These are phyloP conservation scores for Actinostola sp. DNA, from an alignment of 92 coral and sea anemone genomes.

Conservation along the genomic window DNA sequence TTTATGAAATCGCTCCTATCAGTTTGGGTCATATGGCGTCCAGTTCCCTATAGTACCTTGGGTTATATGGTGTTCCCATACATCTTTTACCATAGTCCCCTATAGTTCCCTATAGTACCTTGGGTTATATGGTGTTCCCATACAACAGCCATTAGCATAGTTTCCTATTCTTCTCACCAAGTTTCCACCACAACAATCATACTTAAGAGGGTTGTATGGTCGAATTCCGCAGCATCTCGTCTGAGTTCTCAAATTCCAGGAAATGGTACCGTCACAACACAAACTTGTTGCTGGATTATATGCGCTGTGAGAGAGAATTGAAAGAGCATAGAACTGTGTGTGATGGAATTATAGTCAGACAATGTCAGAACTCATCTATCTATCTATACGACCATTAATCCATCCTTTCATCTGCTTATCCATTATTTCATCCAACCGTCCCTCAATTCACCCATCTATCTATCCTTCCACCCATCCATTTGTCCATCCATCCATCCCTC, in stretches of 20 bases:
- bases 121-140: slow-evolving; percentile 28
- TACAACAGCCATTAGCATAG: slow-evolving; percentile 32
- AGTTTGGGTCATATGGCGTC: background rate
- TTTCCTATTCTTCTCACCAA: slow-evolving; percentile 8
- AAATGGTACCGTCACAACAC: slow-evolving; percentile 21
- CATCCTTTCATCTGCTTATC: too few relatives aligned
- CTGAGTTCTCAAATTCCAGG: slow-evolving; percentile 21
- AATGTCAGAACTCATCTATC: too few relatives aligned
- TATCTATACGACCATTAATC: too few relatives aligned
- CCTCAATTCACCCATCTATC: too few relatives aligned
- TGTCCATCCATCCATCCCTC: too few relatives aligned
- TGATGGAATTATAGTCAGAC: too few relatives aligned
- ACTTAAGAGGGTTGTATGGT: slow-evolving; percentile 20
- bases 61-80: background rate
- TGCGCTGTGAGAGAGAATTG: slow-evolving; percentile 10
- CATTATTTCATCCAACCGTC: too few relatives aligned
- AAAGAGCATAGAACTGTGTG: too few relatives aligned
- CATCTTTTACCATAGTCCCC: slow-evolving; percentile 17
- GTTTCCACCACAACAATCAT: slow-evolving; percentile 42
- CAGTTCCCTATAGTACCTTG: too few relatives aligned
- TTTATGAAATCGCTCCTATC: background rate
- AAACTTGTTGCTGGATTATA: slow-evolving; percentile 20
- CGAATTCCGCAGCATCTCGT: slow-evolving; percentile 26
- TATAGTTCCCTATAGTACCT: too few relatives aligned
- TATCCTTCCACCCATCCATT: too few relatives aligned